These are phyloP conservation scores for Pterophyllum scalare DNA, from an alignment of 2,113 vertebrate genomes.

Conservation along the genomic window DNA sequence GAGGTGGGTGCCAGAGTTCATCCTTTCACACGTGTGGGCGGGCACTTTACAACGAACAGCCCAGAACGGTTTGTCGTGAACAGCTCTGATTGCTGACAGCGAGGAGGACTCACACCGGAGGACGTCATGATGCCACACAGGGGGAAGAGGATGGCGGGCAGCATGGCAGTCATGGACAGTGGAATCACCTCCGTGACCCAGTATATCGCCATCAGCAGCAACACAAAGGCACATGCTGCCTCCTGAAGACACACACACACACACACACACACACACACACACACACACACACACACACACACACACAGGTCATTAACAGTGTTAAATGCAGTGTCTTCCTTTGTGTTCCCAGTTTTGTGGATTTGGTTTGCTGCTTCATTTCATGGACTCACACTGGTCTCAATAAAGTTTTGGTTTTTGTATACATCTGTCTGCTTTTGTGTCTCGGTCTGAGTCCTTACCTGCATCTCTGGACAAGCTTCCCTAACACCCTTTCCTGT, in stretches of 20 bases:
- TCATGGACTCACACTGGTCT: not conserved
- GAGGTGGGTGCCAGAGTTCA: not conserved
- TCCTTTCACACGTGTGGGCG: not conserved
- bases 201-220: slow-evolving; percentile 87
- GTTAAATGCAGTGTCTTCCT: too few species aligned
- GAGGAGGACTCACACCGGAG: slow-evolving; percentile 74
- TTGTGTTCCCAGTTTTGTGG: not conserved
- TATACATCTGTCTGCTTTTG: too few species aligned
- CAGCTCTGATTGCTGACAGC: slow-evolving; percentile 16
- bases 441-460: too few species aligned
- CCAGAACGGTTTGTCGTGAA: not conserved
- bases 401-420: too few species aligned
- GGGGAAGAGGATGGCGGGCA: slow-evolving; percentile 90
- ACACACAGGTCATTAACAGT: not conserved
- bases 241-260: slow-evolving; percentile 77
- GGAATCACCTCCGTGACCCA: slow-evolving; percentile 92
- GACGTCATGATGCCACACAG: slow-evolving; percentile 89
- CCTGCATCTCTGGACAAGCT: not conserved
- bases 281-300: not conserved
- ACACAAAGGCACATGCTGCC: slow-evolving; percentile 87
- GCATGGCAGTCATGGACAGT: slow-evolving; percentile 87
- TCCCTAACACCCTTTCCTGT: not conserved
- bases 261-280: not conserved
- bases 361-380: not conserved
- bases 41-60: not conserved